Conservation (phyloP, 2,797 vertebrate species). For the Acrocephalus scirpaceus region DNA sequence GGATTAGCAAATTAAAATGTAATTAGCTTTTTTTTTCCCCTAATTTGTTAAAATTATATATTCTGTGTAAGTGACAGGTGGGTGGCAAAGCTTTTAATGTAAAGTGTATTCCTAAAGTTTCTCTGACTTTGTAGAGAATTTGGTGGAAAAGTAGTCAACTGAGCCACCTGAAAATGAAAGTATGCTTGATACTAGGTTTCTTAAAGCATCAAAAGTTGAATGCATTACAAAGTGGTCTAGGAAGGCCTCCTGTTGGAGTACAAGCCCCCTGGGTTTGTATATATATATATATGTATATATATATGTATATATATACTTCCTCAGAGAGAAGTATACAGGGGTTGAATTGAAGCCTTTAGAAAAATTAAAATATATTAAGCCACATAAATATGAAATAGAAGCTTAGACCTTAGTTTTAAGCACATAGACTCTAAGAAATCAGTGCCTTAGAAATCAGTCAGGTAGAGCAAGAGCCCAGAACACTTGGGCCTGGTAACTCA, state of each 20-base stretch:
- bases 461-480: no score
- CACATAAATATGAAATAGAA: no score
- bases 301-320: no score
- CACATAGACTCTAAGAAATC: no score
- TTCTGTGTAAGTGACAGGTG: conserved; percentile 62
- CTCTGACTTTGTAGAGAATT: conserved; percentile 49
- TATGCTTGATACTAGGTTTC: not conserved
- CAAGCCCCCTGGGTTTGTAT: no score
- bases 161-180: not conserved
- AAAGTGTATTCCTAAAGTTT: conserved; percentile 49
- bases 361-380: no score
- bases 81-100: conserved; percentile 53
- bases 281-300: no score
- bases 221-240: not conserved
- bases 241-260: not conserved
- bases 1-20: conserved; percentile 74
- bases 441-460: no score
- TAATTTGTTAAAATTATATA: conserved; percentile 71
- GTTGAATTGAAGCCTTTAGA: no score
- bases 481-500: no score
- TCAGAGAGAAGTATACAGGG: no score
- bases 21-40: conserved; percentile 54
- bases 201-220: not conserved
- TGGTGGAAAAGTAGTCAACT: conserved; percentile 20
- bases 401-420: no score